Percentiles rank a stretch among this genome's conserved stretches.
phyloP scores from a whole-genome alignment of 2,888 invertebrate species.

The Diarsia dahlii region DNA sequence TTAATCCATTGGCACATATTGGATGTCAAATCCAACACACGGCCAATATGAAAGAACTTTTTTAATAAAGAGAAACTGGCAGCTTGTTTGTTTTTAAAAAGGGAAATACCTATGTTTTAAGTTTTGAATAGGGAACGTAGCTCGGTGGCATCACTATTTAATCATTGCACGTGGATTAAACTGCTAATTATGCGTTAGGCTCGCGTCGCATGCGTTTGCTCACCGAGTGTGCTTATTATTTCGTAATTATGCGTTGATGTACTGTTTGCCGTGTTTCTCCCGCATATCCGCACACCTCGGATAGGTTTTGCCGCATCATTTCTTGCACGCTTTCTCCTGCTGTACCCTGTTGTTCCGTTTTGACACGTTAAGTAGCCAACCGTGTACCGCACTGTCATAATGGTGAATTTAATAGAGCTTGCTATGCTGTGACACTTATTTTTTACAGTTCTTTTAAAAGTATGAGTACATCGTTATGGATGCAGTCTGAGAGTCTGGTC shows the following conservation, averaged over 20 bases:
- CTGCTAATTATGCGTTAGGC: conserved; percentile 45
- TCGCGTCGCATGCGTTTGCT: conserved; percentile 65
- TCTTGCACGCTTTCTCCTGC: conserved; percentile 75
- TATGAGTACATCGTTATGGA: conserved; percentile 21
- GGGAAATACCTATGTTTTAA: background rate
- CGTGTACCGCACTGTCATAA: conserved; percentile 44
- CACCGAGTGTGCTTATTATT: conserved; percentile 73
- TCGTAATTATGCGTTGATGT: conserved; percentile 74
- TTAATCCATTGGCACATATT: conserved; percentile 35
- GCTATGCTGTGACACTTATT: conserved; percentile 21
- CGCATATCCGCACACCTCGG: conserved; percentile 57
- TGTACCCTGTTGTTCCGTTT: conserved; percentile 69
- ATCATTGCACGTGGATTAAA: conserved; percentile 26
- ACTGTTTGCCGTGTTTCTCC: conserved; percentile 66
- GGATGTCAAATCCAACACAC: conserved; percentile 47
- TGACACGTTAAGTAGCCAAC: conserved; percentile 57
- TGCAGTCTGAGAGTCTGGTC: conserved; percentile 16
- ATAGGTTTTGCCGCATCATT: conserved; percentile 75
- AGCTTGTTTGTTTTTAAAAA: conserved; percentile 17
- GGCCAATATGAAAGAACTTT: conserved; percentile 46
- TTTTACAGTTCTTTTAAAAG: background rate
- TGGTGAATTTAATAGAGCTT: conserved; percentile 16
- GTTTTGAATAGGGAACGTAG: conserved; percentile 17
- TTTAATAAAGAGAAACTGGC: conserved; percentile 48
- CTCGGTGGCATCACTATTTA: conserved; percentile 11